A percentile compares a stretch with the other conserved stretches of the same genome.
Conservation (phyloP, 2,888 invertebrate species). For the Erpobdella octoculata region DNA sequence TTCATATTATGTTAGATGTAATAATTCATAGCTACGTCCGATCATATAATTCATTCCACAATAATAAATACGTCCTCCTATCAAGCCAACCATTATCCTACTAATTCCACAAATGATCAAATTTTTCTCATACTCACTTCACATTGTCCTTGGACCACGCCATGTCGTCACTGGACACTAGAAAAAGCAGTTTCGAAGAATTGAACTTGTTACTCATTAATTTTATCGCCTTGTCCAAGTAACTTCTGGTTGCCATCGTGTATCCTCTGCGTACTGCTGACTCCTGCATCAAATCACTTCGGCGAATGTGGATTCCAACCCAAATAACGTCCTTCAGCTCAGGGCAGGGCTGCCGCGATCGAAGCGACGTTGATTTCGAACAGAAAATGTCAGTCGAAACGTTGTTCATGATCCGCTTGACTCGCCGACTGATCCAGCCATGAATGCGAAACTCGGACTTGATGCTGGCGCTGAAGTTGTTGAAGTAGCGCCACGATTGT, state of each 20-base stretch:
- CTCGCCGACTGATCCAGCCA: background rate
- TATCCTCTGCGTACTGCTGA: background rate
- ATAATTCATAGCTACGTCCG: too few species aligned
- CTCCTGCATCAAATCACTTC: background rate
- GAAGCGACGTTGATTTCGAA: background rate
- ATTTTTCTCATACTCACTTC: background rate
- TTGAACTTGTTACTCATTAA: background rate
- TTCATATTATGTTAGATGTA: too few species aligned
- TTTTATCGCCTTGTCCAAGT: conserved; percentile 1
- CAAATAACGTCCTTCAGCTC: background rate
- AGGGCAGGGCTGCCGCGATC: too few species aligned
- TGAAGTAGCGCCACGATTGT: conserved; percentile 15
- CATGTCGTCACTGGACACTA: background rate
- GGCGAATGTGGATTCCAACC: background rate
- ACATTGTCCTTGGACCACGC: background rate
- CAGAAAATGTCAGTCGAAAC: background rate
- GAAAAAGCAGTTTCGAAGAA: background rate
- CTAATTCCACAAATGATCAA: too few species aligned
- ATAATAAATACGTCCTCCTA: too few species aligned
- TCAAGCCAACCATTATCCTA: too few species aligned
- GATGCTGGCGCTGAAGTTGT: background rate
- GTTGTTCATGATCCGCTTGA: background rate
- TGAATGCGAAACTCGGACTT: background rate
- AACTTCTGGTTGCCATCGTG: background rate
- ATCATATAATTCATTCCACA: too few species aligned